Conservation (phyloP, 2,113 vertebrate genomes). For the Alethe castanea region DNA sequence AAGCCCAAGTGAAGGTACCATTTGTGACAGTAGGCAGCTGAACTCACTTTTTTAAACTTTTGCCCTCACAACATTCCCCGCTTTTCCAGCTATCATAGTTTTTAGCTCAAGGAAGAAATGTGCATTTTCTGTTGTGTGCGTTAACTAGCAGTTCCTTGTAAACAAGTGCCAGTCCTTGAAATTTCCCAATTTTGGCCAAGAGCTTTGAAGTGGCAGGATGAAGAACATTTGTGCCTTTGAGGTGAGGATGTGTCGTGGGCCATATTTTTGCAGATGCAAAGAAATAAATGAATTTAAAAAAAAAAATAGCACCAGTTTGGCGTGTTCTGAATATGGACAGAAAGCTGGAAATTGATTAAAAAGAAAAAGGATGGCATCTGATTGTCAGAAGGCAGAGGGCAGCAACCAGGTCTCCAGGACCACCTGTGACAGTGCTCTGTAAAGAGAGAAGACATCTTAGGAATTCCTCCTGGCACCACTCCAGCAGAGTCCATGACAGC, state of each 20-base stretch:
- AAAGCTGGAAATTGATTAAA: neutral
- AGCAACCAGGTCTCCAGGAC: neutral
- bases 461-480: accelerated
- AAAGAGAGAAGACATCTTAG: neutral
- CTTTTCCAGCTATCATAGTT: neutral
- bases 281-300: neutral
- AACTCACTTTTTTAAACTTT: neutral
- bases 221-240: neutral
- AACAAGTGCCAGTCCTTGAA: neutral
- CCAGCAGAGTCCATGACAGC: neutral
- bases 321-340: neutral
- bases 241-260: neutral
- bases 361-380: neutral
- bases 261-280: neutral
- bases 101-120: neutral
- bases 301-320: neutral
- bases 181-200: neutral
- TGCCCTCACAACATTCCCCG: neutral
- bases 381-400: neutral
- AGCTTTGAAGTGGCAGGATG: neutral
- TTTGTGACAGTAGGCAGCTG: neutral
- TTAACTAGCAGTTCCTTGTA: neutral
- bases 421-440: neutral
- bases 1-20: neutral
- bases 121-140: neutral